Evolutionary conservation across 2,797 vertebrate genomes (phyloP).

Genomic region (Lophotriccus pileatus): DNA sequence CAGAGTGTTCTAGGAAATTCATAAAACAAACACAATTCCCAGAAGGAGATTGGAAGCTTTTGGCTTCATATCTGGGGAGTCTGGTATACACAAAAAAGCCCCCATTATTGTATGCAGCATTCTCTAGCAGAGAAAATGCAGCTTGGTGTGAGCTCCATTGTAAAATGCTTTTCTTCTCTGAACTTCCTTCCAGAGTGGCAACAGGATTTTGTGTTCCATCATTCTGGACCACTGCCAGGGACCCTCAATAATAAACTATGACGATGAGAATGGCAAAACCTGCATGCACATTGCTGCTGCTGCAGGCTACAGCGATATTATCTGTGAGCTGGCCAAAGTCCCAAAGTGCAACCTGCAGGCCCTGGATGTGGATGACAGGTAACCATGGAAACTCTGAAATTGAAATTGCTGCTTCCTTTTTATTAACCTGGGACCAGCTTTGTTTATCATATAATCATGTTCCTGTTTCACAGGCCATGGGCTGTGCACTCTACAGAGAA

Average conservation of each 20-base stretch:
- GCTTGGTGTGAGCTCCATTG: neutral
- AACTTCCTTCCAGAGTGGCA: slow-evolving; percentile 80
- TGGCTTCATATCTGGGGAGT: neutral
- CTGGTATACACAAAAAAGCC: neutral
- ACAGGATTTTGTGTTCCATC: slow-evolving; percentile 82
- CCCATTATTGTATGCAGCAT: neutral
- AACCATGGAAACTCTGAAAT: slow-evolving; percentile 59
- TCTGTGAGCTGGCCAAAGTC: slow-evolving; percentile 82
- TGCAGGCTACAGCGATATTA: slow-evolving; percentile 85
- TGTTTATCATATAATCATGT: neutral
- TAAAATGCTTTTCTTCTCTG: slow-evolving; percentile 26
- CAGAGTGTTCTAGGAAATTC: neutral
- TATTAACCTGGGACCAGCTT: slow-evolving; percentile 12
- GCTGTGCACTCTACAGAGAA: neutral
- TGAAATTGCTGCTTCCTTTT: slow-evolving; percentile 24
- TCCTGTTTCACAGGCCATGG: neutral
- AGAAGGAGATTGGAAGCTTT: neutral
- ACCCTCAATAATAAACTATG: slow-evolving; percentile 85
- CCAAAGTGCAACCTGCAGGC: slow-evolving; percentile 87
- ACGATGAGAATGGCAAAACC: slow-evolving; percentile 87
- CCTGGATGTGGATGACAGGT: slow-evolving; percentile 88
- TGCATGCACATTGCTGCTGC: slow-evolving; percentile 87
- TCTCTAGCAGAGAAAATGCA: neutral
- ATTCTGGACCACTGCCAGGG: slow-evolving; percentile 85
- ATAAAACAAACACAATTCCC: neutral